A percentile compares a stretch with the other conserved stretches of the same genome.
Evolutionary conservation across 2,888 invertebrate species (phyloP).

Genomic region (Rhagonycha fulva): DNA sequence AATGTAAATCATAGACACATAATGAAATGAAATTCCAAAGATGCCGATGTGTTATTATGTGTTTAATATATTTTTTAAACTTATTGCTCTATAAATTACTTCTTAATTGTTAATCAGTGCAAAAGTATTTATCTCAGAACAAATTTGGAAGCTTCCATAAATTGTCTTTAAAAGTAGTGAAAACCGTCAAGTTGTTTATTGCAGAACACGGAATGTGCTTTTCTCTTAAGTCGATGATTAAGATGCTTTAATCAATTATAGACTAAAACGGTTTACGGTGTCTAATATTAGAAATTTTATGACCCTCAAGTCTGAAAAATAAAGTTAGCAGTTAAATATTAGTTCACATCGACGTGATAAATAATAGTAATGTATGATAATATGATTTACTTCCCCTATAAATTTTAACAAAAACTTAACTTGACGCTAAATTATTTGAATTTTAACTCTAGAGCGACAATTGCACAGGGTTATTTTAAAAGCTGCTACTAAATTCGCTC

Average conservation of each 20-base stretch:
- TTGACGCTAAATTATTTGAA: too few species aligned
- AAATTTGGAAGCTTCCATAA: constrained; percentile 18
- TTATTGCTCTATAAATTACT: background rate
- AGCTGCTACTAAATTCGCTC: too few species aligned
- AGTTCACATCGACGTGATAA: background rate
- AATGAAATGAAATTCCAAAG: background rate
- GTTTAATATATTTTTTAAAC: background rate
- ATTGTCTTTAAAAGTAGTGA: constrained; percentile 18
- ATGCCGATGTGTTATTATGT: background rate
- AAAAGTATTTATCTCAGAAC: background rate
- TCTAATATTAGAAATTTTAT: background rate
- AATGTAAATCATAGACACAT: too few species aligned
- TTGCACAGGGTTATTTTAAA: too few species aligned
- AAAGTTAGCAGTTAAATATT: background rate
- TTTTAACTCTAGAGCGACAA: too few species aligned
- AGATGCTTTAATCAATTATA: constrained; percentile 23
- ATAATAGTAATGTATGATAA: background rate
- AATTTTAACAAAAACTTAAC: too few species aligned
- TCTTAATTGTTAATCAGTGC: background rate
- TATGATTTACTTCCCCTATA: background rate
- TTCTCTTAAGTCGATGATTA: constrained; percentile 25
- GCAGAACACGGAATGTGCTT: constrained; percentile 24
- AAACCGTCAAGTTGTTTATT: constrained; percentile 23
- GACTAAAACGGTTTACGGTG: background rate
- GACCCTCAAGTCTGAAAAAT: background rate